These are phyloP conservation scores for Peribatodes rhomboidaria DNA, from an alignment of 2,888 invertebrate species.

Conservation along the genomic window DNA sequence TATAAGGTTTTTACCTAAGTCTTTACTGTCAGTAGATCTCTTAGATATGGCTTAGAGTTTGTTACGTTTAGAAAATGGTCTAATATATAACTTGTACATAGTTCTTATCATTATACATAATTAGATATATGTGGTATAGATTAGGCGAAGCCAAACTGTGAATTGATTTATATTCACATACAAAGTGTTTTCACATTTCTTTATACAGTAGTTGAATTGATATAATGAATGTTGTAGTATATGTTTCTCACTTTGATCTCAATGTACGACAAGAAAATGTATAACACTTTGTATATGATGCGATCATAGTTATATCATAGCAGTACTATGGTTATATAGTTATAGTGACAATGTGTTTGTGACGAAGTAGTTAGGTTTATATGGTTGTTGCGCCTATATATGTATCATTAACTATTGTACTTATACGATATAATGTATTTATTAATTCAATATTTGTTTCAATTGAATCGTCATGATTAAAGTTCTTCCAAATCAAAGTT, in stretches of 20 bases:
- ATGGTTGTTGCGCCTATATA: slow-evolving; percentile 63
- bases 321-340: not conserved
- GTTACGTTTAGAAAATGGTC: slow-evolving; percentile 60
- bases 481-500: slow-evolving; percentile 72
- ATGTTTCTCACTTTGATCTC: not conserved
- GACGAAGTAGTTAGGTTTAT: slow-evolving; percentile 53
- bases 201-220: not conserved
- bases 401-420: slow-evolving; percentile 56
- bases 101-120: slow-evolving; percentile 48
- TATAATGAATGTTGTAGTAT: not conserved
- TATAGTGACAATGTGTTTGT: slow-evolving; percentile 53
- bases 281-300: slow-evolving; percentile 25
- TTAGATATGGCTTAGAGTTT: slow-evolving; percentile 55
- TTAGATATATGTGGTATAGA: slow-evolving; percentile 37
- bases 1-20: slow-evolving; percentile 40
- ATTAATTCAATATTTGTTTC: slow-evolving; percentile 64
- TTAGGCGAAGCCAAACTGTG: slow-evolving; percentile 74
- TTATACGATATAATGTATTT: slow-evolving; percentile 55
- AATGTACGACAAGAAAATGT: not conserved
- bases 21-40: slow-evolving; percentile 50
- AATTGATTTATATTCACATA: slow-evolving; percentile 59
- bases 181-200: slow-evolving; percentile 28
- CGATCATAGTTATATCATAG: slow-evolving; percentile 20
- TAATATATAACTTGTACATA: slow-evolving; percentile 57
- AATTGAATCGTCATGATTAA: slow-evolving; percentile 75